Evolutionary conservation across 2,888 invertebrate species (phyloP), one percentile per base, ranked within the genome.

Genomic region (Cryptophagus acutangulus): DNA sequence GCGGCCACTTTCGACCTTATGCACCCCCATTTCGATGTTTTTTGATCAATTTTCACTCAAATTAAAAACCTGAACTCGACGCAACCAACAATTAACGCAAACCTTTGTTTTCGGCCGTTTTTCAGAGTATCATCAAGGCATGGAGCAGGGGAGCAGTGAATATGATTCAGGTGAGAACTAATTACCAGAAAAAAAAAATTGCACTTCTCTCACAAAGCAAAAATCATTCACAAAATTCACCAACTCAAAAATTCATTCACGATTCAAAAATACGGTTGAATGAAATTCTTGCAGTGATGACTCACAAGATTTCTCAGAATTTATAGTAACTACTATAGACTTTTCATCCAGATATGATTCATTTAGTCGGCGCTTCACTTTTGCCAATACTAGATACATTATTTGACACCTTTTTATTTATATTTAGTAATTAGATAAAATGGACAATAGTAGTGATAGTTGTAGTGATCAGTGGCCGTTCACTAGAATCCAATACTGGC

Each of bases 101-200:
- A n/a, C n/a, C n/a, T n/a, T n/a, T n/a, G n/a, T n/a, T n/a, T n/a
- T n/a, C n/a, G n/a, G n/a, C n/a, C n/a, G n/a, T n/a, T n/a, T n/a
- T n/a, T n/a, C 77, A 84, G 87, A 86, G 78, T 87, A 86, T 74
- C 84, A 86, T 69, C 78, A 76, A 71, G 82, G 81, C 63, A 84
- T 87, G 84, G 87, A 87, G 69, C 79, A 81, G 62, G 82, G 83
- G 52, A 75, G 81, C 57, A 81, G 82, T 65, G 87, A 87, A 69
- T 87, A 86, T 73, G 87, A 87, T 72, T 82, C 86, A 71, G 84
- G 84, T 79, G 72, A 77, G 75, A 44, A 33, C 28, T 31, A 33
- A 28, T 15, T 31, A 38, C 24, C 25, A 18, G 15, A 20, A 10
- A 31, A 41, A 39, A 41, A 29, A 13, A 9, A 36, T 36, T 26